A percentile compares a stretch with the other conserved stretches of the same genome.
phyloP scores from a whole-genome alignment of 2,113 vertebrate genomes.

The Chaetura pelagica region DNA sequence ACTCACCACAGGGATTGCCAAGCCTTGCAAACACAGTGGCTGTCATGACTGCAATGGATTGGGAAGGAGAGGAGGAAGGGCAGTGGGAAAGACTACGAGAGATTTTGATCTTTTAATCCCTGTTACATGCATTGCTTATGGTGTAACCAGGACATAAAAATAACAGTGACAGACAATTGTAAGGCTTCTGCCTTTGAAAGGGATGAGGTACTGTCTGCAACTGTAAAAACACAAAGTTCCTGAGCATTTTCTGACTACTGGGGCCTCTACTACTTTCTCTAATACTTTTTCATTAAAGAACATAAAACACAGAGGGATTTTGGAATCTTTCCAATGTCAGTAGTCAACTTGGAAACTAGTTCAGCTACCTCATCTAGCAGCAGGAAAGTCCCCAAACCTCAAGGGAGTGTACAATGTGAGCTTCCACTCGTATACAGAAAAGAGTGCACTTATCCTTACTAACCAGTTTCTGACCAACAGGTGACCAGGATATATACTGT shows the following conservation, averaged over 20 bases:
- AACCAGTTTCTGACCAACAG: constrained; percentile 82
- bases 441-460: constrained; percentile 38
- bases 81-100: background rate
- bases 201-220: constrained; percentile 10
- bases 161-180: background rate
- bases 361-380: background rate
- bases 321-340: background rate
- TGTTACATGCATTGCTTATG: background rate
- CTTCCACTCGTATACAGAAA: background rate
- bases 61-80: background rate
- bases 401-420: background rate
- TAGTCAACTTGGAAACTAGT: background rate
- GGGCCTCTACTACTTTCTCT: background rate
- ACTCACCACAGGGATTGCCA: background rate
- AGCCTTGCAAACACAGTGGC: background rate
- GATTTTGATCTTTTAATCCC: background rate
- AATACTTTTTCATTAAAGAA: background rate
- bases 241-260: background rate
- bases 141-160: background rate
- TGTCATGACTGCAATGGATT: rapidly evolving
- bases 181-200: background rate
- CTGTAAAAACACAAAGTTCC: background rate
- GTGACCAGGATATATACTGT: constrained; percentile 81
- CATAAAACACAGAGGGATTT: background rate
- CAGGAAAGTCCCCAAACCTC: background rate